Conservation (phyloP, 2,888 invertebrate species). For the Diaphora mendica region DNA sequence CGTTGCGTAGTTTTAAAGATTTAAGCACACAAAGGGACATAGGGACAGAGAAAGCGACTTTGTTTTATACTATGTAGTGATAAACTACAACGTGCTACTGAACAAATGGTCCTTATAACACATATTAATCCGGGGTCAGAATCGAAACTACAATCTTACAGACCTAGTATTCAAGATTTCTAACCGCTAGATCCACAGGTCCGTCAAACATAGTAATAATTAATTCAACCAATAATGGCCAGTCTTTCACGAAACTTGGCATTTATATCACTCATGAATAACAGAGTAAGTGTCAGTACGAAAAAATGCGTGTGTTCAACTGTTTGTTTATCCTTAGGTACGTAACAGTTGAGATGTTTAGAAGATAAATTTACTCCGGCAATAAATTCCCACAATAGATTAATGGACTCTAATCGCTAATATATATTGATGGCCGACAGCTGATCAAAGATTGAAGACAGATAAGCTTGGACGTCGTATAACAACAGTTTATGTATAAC, state of each 20-base stretch:
- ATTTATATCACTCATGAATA: neutral
- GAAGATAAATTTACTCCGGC: neutral
- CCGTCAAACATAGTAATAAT: neutral
- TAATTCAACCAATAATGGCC: neutral
- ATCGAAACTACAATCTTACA: neutral
- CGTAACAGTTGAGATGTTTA: neutral
- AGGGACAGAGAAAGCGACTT: too few relatives aligned
- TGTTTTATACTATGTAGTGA: too few relatives aligned
- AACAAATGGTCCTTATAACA: neutral
- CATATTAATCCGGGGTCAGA: neutral
- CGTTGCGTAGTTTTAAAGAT: too few relatives aligned
- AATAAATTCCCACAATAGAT: slow-evolving; percentile 1
- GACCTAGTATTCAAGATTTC: neutral
- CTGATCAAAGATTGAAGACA: neutral
- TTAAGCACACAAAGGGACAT: too few relatives aligned
- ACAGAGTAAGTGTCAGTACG: neutral
- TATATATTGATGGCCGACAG: neutral
- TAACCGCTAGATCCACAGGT: neutral
- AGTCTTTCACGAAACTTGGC: neutral
- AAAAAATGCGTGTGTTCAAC: neutral
- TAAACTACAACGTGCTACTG: neutral
- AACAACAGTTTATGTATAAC: slow-evolving; percentile 11
- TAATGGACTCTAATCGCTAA: neutral
- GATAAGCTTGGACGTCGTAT: slow-evolving; percentile 5
- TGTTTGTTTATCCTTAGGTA: neutral